Base-by-base conservation (phyloP, 2,113 vertebrate genomes). In the Apistogramma diplotaenia region DNA sequence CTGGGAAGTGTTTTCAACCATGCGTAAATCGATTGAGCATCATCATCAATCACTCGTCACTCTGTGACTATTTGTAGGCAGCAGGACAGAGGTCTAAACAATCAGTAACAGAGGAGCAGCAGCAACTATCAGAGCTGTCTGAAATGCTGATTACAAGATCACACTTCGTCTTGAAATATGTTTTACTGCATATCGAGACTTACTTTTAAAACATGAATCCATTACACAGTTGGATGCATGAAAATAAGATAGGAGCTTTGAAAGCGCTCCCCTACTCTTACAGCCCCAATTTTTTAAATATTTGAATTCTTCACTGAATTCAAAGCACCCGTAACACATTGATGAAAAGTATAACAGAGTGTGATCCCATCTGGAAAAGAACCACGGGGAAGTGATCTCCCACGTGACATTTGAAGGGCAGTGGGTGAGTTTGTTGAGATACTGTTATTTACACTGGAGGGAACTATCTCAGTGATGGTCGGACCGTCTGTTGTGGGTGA, bases 401-500 rank as follows among this genome's bases (percentile, higher is more conserved):
- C 73, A 43, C 49, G 73, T 89, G 91, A 65, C 84, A 88, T 92
- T 90, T 92, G 80, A 79, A 79, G 65, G 78, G 82, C 51, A 74
- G 29, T 57, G 53, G 60, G 56, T 21, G 58, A 88, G 65, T 76
- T 81, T 19, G 43, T 55, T 46, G 46, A 76, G 60, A 83, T 59
- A 81, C 79, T 90, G 87, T 84, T 91, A 87, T 92, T 93, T 82
- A 86, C 88, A 86, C 81, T 70, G 81, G 31, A 53, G 62, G 55
- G 33, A 59, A 51, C 82, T 5, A 78, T 70, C 82, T 78, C 60
- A 75, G 74, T 27, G 82, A 82, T 11, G 62, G 51, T 76, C 73
- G 88, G 83, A 89, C 76, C 82, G 80, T 91, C 91, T 89, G 87
- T 86, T 86, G 89, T 85, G 62, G 87, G 79, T 93, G 92, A 91